Conservation (phyloP, 2,888 invertebrate species). For the Pyrrhosoma nymphula region DNA sequence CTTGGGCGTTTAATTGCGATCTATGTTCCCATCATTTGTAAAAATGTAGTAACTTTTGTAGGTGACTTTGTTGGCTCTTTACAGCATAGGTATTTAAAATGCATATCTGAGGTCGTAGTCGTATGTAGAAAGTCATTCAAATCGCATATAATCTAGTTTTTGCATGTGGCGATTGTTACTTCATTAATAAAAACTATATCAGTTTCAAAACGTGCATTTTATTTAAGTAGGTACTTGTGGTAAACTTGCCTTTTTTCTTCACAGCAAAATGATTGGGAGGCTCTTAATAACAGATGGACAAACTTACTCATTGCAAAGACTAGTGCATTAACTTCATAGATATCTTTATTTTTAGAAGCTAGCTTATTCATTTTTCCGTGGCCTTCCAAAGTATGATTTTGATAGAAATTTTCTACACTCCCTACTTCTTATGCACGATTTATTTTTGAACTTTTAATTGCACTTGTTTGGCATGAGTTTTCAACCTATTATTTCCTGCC, state of each 20-base stretch:
- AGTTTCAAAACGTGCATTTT: not conserved
- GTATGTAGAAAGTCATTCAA: no score
- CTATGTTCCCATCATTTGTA: not conserved
- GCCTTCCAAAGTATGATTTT: slow-evolving; percentile 30
- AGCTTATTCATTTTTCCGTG: not conserved
- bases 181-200: not conserved
- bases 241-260: not conserved
- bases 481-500: slow-evolving; percentile 65
- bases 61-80: not conserved
- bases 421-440: slow-evolving; percentile 40
- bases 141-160: not conserved
- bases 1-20: no score
- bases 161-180: not conserved
- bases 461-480: slow-evolving; percentile 64
- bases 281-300: not conserved
- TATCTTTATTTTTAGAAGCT: not conserved
- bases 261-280: not conserved
- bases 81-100: not conserved
- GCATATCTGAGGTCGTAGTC: not conserved
- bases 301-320: not conserved
- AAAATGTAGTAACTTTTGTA: not conserved
- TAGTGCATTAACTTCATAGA: not conserved
- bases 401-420: not conserved
- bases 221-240: not conserved
- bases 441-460: slow-evolving; percentile 59